phyloP scores from a whole-genome alignment of 2,888 invertebrate species.

The Parnassius mnemosyne region DNA sequence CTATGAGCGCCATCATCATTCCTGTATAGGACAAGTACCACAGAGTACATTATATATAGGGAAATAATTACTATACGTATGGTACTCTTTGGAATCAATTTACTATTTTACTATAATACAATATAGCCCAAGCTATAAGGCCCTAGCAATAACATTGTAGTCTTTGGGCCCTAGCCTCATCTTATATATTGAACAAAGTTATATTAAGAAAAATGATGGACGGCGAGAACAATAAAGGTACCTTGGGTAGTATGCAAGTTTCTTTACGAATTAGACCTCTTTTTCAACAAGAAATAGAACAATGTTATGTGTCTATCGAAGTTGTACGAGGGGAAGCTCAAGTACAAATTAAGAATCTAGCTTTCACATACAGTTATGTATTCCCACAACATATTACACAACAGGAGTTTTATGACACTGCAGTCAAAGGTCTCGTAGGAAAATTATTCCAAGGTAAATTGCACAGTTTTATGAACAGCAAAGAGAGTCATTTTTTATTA shows the following conservation, averaged over 20 bases:
- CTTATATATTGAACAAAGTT: neutral
- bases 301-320: slow-evolving; percentile 87
- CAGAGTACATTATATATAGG: too few species aligned
- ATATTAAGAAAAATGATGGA: slow-evolving; percentile 57
- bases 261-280: slow-evolving; percentile 91
- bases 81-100: too few species aligned
- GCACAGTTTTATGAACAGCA: too few species aligned
- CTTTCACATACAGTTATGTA: slow-evolving; percentile 92
- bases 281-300: slow-evolving; percentile 85
- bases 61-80: too few species aligned
- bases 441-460: slow-evolving; percentile 88
- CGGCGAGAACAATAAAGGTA: slow-evolving; percentile 49
- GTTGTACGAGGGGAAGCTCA: slow-evolving; percentile 84
- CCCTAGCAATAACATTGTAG: too few species aligned
- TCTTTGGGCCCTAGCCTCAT: too few species aligned
- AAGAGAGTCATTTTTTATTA: too few species aligned
- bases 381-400: slow-evolving; percentile 86
- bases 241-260: slow-evolving; percentile 84
- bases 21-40: too few species aligned
- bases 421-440: slow-evolving; percentile 85
- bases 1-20: too few species aligned
- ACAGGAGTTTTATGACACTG: slow-evolving; percentile 85
- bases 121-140: too few species aligned
- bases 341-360: slow-evolving; percentile 85
- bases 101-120: too few species aligned